Conservation (phyloP, 2,888 invertebrate species). For the Phaonia tiefii region DNA sequence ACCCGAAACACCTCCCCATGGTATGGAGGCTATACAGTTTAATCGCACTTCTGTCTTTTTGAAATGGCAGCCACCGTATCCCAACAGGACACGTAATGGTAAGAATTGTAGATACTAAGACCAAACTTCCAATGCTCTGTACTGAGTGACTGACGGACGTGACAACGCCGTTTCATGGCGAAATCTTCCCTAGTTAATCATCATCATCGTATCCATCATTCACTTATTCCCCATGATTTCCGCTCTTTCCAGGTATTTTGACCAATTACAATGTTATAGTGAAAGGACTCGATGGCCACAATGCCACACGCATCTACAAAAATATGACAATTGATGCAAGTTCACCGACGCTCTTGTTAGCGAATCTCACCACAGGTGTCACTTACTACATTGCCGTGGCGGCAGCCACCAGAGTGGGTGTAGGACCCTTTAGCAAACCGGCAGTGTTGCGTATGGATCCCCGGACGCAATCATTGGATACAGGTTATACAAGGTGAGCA, state of each 20-base stretch:
- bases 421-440: constrained; percentile 89
- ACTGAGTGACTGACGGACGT: constrained; percentile 10
- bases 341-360: constrained; percentile 87
- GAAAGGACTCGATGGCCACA: constrained; percentile 83
- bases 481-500: constrained; percentile 77
- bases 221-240: constrained; percentile 20
- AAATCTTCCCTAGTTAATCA: constrained; percentile 54
- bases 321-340: constrained; percentile 87
- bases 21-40: constrained; percentile 90
- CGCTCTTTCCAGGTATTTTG: constrained; percentile 82
- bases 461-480: constrained; percentile 82
- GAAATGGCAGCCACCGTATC: constrained; percentile 91
- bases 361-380: constrained; percentile 90
- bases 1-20: constrained; percentile 91
- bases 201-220: constrained; percentile 41
- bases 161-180: constrained; percentile 13
- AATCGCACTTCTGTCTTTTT: constrained; percentile 90
- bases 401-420: constrained; percentile 90
- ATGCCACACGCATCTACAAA: constrained; percentile 83
- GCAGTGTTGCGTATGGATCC: constrained; percentile 84
- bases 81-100: constrained; percentile 89
- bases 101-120: constrained; percentile 57
- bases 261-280: constrained; percentile 90
- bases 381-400: constrained; percentile 92
- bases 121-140: background rate